These are phyloP conservation scores for Carcina quercana DNA, from an alignment of 2,888 invertebrate species.

Conservation along the genomic window DNA sequence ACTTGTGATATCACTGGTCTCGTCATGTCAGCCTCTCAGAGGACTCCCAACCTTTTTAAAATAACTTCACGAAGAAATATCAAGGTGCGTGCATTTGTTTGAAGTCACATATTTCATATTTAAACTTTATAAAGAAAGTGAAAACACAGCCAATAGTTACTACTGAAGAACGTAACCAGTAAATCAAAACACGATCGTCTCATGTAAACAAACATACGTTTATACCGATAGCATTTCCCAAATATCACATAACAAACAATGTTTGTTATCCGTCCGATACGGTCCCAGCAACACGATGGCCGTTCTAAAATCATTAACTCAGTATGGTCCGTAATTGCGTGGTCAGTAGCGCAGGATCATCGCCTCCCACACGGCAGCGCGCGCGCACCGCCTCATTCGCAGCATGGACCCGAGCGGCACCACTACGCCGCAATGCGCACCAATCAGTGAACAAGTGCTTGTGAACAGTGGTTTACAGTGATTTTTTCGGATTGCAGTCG, in stretches of 20 bases:
- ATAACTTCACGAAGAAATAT: too few relatives aligned
- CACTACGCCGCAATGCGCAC: slow-evolving; percentile 36
- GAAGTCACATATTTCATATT: too few relatives aligned
- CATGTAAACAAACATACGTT: not conserved
- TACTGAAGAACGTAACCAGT: too few relatives aligned
- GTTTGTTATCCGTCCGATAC: slow-evolving; percentile 1
- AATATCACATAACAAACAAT: not conserved
- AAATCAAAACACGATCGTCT: not conserved
- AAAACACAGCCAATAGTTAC: not conserved
- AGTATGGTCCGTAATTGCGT: slow-evolving; percentile 28
- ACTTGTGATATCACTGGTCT: too few relatives aligned
- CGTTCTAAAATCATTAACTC: slow-evolving; percentile 1
- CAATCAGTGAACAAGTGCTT: slow-evolving; percentile 38
- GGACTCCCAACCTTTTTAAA: too few relatives aligned
- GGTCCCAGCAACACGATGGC: too few relatives aligned
- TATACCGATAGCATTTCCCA: not conserved
- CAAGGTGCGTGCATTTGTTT: too few relatives aligned
- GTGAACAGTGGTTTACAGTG: slow-evolving; percentile 34
- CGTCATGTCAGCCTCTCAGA: too few relatives aligned
- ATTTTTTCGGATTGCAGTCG: too few relatives aligned
- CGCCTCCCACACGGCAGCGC: slow-evolving; percentile 47
- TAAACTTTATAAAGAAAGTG: too few relatives aligned
- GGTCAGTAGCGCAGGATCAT: slow-evolving; percentile 51
- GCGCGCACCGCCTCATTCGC: slow-evolving; percentile 55
- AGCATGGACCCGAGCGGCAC: slow-evolving; percentile 42